Percentiles rank a stretch among this genome's conserved stretches.
Conservation (phyloP, 2,888 invertebrate species). For the Caenorhabditis becei region DNA sequence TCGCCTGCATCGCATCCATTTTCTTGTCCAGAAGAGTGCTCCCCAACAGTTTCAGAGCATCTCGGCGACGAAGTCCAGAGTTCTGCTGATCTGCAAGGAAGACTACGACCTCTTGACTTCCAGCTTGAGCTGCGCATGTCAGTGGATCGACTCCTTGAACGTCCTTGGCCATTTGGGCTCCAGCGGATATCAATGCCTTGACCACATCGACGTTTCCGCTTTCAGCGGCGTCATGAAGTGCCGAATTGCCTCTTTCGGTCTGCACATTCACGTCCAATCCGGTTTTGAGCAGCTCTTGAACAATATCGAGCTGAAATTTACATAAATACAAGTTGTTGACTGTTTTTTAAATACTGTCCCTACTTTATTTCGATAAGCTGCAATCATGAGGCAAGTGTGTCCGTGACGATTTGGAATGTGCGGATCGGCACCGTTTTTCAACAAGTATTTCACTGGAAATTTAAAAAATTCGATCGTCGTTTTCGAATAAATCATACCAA, state of each 20-base stretch:
- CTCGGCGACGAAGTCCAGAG: constrained; percentile 48
- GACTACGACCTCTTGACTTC: constrained; percentile 57
- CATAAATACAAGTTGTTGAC: too few relatives aligned
- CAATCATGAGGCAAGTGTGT: constrained; percentile 98
- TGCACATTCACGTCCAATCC: constrained; percentile 57
- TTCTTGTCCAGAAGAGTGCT: constrained; percentile 69
- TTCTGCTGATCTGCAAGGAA: constrained; percentile 43
- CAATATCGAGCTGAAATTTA: constrained; percentile 75
- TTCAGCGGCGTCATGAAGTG: constrained; percentile 97
- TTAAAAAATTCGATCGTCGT: background rate
- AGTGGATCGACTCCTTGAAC: constrained; percentile 92
- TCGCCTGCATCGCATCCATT: constrained; percentile 82
- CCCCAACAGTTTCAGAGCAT: constrained; percentile 73
- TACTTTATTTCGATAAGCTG: constrained; percentile 85
- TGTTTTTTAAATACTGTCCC: background rate
- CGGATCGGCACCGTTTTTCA: constrained; percentile 94
- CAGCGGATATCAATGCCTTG: constrained; percentile 90
- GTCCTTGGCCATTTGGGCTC: constrained; percentile 90
- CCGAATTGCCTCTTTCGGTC: constrained; percentile 87
- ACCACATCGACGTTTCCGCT: constrained; percentile 94
- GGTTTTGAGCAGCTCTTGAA: constrained; percentile 40
- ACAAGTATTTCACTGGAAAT: constrained; percentile 88
- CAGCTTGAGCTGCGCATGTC: constrained; percentile 91
- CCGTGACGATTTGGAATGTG: constrained; percentile 92
- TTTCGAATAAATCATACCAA: constrained; percentile 84